Evolutionary conservation across 2,113 vertebrate species (phyloP), one percentile per base, ranked within the genome.

Genomic region (Trogon surrucura): DNA sequence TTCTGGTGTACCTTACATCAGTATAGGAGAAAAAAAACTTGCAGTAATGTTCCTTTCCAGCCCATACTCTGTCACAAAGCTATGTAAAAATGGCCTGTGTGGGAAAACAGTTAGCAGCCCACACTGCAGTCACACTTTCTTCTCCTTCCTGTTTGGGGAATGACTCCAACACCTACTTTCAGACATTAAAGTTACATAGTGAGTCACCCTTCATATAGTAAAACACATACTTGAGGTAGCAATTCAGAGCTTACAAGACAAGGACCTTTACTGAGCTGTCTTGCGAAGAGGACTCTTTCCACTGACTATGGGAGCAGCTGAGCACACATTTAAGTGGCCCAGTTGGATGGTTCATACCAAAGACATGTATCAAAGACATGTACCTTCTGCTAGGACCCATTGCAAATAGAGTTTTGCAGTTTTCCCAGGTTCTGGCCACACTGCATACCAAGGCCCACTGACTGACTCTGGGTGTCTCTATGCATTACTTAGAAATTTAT

Each of bases 1-100:
- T 89, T 93, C 83, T 82, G 86, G 64, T 89, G 64, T 9, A 72
- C 57, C 21, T 90, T 91, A 64, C 54, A 36, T 79, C 79, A 85
- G 53, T 65, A 65, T 30, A 78, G 72, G 47, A 84, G 30, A 88
- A 88, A 45, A 74, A 47, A 2, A 9, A 18, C 14, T 78, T 81
- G 48, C 27, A 51, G 8, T 47, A 84, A 84, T 36, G 64, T 53
- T 88, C 17, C 53, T 72, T 65, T 80, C 58, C 78, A 91, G 62
- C 16, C 78, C 48, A 13, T 38, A 30, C 56, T 48, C 62, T 89
- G 70, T 82, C 30, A 47, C 34, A 74, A 77, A 82, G 11, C 32
- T 66, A 27, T 41, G 41, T 18, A 70, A 79, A 90, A 80, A 62
- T 56, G 66, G 17, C 26, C 77, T 53, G 26, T 41, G 16, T 50